Conservation (phyloP, 2,113 vertebrate species). For the Atractosteus spatula region DNA sequence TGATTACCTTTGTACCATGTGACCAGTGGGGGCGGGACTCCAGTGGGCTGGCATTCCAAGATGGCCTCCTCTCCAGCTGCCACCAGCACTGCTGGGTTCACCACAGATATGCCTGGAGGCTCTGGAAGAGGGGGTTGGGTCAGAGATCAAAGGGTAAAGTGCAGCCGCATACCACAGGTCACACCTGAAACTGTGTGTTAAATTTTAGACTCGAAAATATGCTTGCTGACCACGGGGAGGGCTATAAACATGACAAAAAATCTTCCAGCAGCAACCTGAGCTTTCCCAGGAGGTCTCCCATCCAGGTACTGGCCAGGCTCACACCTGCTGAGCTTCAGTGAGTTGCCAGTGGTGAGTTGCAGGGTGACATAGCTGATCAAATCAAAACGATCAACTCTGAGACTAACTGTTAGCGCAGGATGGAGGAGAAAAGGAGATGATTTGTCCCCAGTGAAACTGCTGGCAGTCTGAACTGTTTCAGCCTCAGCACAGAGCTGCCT, state of each 20-base stretch:
- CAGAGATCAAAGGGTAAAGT: conserved; percentile 15
- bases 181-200: not conserved
- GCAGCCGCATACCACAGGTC: no score
- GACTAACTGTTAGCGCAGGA: conserved; percentile 12
- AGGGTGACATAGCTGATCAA: conserved; percentile 30
- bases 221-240: not conserved
- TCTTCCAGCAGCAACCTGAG: no score
- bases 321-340: no score
- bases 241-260: not conserved
- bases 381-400: conserved; percentile 44
- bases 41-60: conserved; percentile 68
- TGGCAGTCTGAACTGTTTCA: conserved; percentile 38
- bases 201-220: no score
- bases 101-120: conserved; percentile 58
- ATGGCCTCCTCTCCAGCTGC: conserved; percentile 70
- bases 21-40: conserved; percentile 71
- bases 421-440: no score
- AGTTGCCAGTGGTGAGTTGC: no score
- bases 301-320: no score
- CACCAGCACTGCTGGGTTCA: conserved; percentile 54
- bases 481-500: conserved; percentile 15
- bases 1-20: conserved; percentile 82
- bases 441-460: not conserved
- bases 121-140: conserved; percentile 57
- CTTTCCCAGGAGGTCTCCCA: no score